A percentile compares a stretch with the other conserved stretches of the same genome.
Evolutionary conservation across 1,140 invertebrate genomes (phyloP).

Genomic region (Pogonomyrmex barbatus): DNA sequence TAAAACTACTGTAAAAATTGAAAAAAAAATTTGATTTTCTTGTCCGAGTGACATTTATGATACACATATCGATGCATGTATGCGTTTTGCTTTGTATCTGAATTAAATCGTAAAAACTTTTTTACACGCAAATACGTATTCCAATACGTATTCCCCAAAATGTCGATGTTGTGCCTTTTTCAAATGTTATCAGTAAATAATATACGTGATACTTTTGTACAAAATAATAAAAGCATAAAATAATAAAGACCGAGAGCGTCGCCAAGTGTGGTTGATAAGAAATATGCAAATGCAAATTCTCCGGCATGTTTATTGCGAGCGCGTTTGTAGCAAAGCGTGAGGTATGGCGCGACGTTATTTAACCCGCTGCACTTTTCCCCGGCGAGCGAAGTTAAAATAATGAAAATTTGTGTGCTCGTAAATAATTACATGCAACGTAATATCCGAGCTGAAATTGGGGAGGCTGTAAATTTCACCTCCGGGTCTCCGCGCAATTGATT

Average conservation of each 20-base stretch:
- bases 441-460: constrained; percentile 11
- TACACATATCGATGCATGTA: background rate
- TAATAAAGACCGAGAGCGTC: background rate
- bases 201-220: too few species aligned
- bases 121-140: background rate
- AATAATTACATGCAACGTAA: constrained; percentile 29
- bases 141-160: background rate
- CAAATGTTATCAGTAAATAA: background rate
- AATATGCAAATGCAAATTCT: constrained; percentile 15
- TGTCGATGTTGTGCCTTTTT: background rate
- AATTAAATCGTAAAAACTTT: background rate
- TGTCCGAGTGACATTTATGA: background rate
- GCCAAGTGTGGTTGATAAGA: background rate
- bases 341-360: constrained; percentile 25
- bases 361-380: background rate
- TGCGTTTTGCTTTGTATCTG: background rate
- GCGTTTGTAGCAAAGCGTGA: constrained; percentile 5
- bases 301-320: background rate
- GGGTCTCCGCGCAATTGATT: constrained; percentile 15
- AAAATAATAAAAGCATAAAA: background rate
- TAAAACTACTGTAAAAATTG: background rate
- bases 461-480: constrained; percentile 1
- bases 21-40: background rate
- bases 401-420: constrained; percentile 30
- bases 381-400: background rate